Conservation (phyloP, 2,113 vertebrate species). For the Oncorhynchus masou region DNA sequence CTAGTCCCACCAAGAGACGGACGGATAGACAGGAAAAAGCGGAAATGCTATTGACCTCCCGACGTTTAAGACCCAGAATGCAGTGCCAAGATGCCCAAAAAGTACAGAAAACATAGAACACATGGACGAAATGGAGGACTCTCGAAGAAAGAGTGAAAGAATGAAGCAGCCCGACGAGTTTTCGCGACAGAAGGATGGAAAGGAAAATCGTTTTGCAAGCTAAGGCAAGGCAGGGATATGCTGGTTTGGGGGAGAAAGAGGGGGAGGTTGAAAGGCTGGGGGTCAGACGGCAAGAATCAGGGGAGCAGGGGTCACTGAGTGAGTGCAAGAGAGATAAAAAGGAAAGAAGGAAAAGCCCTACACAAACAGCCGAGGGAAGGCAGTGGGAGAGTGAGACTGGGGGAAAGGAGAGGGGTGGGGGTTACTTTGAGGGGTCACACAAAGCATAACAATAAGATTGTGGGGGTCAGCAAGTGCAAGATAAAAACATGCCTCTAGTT, state of each 20-base stretch:
- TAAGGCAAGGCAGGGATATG: conserved; percentile 56
- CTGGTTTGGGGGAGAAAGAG: conserved; percentile 56
- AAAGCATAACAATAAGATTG: conserved; percentile 47
- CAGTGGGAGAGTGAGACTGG: conserved; percentile 46
- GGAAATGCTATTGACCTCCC: conserved; percentile 28
- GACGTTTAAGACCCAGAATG: conserved; percentile 33
- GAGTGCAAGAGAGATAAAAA: conserved; percentile 68
- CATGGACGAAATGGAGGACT: conserved; percentile 21
- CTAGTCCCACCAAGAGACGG: conserved; percentile 33
- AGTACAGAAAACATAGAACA: conserved; percentile 40
- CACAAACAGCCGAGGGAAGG: conserved; percentile 62
- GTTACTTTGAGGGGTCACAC: conserved; percentile 58
- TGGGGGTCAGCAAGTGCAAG: conserved; percentile 55
- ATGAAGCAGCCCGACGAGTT: conserved; percentile 47
- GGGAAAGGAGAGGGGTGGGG: conserved; percentile 32
- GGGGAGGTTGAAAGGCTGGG: conserved; percentile 58
- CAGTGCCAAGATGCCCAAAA: conserved; percentile 23
- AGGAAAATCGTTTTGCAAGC: conserved; percentile 54
- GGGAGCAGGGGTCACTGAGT: conserved; percentile 78
- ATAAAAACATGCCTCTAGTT: conserved; percentile 57
- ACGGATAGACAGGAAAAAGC: conserved; percentile 22
- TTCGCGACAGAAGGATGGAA: conserved; percentile 44
- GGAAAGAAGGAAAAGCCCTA: conserved; percentile 60
- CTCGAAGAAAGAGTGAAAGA: conserved; percentile 29
- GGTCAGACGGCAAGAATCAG: conserved; percentile 77